Percentiles rank a stretch among this genome's conserved stretches.
Evolutionary conservation across 2,797 vertebrate genomes (phyloP).

Genomic region (Artibeus jamaicensis): DNA sequence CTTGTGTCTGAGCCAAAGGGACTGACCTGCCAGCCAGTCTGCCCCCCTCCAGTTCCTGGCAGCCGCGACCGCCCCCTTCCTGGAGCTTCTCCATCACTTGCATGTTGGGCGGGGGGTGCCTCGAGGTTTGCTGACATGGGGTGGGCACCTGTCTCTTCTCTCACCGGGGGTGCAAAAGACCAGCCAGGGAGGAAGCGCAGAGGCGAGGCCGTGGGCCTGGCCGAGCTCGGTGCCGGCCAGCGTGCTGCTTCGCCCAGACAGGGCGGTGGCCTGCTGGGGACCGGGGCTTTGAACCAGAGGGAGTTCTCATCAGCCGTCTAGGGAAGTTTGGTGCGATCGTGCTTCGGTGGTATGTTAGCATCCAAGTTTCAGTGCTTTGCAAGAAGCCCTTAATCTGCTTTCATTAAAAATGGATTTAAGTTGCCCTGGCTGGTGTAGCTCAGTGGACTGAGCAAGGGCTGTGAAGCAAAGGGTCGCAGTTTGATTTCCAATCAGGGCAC

Average conservation of each 20-base stretch:
- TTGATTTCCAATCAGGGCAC: no score
- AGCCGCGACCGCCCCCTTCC: background rate
- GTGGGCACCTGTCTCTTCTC: background rate
- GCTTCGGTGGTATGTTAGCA: background rate
- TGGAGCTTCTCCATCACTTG: background rate
- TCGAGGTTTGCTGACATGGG: background rate
- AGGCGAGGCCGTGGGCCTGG: rapidly evolving
- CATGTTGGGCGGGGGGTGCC: no score
- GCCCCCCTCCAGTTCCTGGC: background rate
- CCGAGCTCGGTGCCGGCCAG: background rate
- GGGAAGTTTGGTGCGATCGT: background rate
- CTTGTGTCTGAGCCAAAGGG: background rate
- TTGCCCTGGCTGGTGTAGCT: background rate
- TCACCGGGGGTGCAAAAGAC: no score
- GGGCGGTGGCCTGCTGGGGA: background rate
- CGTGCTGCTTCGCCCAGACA: rapidly evolving
- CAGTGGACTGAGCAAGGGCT: no score
- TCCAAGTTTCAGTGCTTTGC: background rate
- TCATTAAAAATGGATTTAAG: background rate
- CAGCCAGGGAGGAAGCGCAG: rapidly evolving
- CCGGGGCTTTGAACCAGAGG: background rate
- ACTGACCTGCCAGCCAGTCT: background rate
- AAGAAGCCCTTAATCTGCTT: background rate
- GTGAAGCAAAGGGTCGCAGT: no score
- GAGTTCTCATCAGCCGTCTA: background rate